A percentile compares a stretch with the other conserved stretches of the same genome.
These are phyloP conservation scores for Cuniculus paca DNA, from an alignment of 2,797 vertebrate genomes.

Conservation along the genomic window DNA sequence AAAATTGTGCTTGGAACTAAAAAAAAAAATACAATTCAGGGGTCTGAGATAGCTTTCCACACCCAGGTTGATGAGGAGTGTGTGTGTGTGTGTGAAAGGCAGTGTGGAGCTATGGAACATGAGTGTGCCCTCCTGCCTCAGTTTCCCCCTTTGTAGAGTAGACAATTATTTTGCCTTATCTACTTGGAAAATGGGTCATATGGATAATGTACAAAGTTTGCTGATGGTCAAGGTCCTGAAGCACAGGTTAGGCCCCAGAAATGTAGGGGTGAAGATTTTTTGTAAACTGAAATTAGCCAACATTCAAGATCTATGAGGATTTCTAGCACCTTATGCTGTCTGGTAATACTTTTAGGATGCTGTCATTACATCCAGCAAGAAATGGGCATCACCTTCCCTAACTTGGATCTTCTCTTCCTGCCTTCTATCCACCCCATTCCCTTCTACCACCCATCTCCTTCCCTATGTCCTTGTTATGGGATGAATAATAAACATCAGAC, in stretches of 20 bases:
- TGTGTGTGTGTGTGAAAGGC: neutral
- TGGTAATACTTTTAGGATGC: neutral
- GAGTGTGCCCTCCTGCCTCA: neutral
- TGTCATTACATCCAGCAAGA: neutral
- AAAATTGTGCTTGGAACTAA: neutral
- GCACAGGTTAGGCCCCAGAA: neutral
- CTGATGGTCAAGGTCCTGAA: neutral
- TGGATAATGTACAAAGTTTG: neutral
- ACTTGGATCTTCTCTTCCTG: neutral
- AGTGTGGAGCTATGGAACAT: neutral
- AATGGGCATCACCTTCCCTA: neutral
- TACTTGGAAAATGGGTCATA: neutral
- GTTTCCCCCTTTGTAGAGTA: neutral
- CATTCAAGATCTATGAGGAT: neutral
- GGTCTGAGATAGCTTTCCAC: neutral
- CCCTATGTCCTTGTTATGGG: neutral
- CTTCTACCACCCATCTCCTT: neutral
- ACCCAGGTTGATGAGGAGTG: accelerated
- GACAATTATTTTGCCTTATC: neutral
- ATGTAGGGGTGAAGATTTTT: neutral
- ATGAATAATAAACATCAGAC: neutral
- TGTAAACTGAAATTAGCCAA: neutral
- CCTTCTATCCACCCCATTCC: neutral
- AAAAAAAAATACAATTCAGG: neutral
- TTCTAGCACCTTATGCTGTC: neutral